Conservation (phyloP, 2,113 vertebrate genomes). For the Campylomormyrus numenius region DNA sequence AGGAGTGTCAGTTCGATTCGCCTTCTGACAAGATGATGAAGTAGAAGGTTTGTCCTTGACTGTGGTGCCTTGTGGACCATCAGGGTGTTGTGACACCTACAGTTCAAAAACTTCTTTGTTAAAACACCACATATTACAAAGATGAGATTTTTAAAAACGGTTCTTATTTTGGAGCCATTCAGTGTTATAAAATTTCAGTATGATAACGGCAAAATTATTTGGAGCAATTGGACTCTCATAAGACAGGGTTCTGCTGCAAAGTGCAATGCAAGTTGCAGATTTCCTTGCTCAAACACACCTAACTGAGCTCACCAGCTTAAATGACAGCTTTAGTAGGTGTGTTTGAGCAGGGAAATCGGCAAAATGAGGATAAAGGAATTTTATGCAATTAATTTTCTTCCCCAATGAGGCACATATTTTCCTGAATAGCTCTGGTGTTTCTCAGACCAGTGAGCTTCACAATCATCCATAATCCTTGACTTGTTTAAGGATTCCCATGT, state of each 20-base stretch:
- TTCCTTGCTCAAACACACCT: not conserved
- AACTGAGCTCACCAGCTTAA: not conserved
- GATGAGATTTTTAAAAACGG: not conserved
- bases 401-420: not conserved
- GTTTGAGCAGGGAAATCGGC: not conserved
- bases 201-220: not conserved
- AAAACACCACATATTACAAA: not conserved
- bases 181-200: not conserved
- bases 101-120: not conserved
- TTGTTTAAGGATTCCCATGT: not conserved
- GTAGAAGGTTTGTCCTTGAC: not conserved
- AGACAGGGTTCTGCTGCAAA: not conserved
- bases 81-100: not conserved
- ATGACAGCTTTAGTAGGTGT: not conserved
- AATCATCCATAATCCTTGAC: conserved; percentile 1
- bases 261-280: not conserved
- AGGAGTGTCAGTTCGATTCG: not conserved
- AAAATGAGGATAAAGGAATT: not conserved
- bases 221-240: not conserved
- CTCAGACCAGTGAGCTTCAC: not conserved
- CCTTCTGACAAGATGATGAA: not conserved
- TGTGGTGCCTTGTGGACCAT: not conserved
- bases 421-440: not conserved
- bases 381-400: not conserved
- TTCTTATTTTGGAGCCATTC: not conserved